Conservation (phyloP, 1,140 invertebrate genomes). For the Rhizoglyphus robini region DNA sequence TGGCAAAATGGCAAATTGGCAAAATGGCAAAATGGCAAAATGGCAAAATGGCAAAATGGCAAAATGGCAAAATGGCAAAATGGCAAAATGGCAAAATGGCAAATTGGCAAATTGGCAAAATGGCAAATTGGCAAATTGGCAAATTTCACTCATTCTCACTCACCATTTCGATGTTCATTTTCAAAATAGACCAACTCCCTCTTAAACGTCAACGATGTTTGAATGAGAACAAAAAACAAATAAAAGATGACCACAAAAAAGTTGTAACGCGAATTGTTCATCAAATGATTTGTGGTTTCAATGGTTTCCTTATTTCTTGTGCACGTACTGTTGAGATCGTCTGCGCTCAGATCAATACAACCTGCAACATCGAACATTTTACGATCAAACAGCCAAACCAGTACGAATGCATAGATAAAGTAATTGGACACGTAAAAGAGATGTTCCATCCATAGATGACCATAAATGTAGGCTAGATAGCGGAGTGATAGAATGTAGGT, state of each 20-base stretch:
- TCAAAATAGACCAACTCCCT: neutral
- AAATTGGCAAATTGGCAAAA: too few species aligned
- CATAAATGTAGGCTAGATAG: neutral
- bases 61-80: too few species aligned
- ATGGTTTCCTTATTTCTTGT: too few species aligned
- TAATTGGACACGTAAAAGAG: neutral
- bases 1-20: too few species aligned
- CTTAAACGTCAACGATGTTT: neutral
- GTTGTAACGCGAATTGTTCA: neutral
- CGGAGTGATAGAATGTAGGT: neutral
- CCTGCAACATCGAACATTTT: neutral
- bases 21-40: too few species aligned
- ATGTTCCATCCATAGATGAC: neutral
- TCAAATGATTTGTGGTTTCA: neutral
- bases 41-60: too few species aligned
- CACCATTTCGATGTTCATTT: slow-evolving; percentile 14
- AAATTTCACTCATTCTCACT: neutral
- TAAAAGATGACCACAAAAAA: neutral
- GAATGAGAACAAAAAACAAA: neutral
- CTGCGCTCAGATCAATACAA: neutral
- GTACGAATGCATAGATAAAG: neutral
- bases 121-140: too few species aligned
- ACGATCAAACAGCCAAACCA: neutral
- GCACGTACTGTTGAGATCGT: neutral
- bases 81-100: too few species aligned